A percentile compares a stretch with the other conserved stretches of the same genome.
phyloP scores from a whole-genome alignment of 2,113 vertebrate species.

The Misgurnus mizolepis region DNA sequence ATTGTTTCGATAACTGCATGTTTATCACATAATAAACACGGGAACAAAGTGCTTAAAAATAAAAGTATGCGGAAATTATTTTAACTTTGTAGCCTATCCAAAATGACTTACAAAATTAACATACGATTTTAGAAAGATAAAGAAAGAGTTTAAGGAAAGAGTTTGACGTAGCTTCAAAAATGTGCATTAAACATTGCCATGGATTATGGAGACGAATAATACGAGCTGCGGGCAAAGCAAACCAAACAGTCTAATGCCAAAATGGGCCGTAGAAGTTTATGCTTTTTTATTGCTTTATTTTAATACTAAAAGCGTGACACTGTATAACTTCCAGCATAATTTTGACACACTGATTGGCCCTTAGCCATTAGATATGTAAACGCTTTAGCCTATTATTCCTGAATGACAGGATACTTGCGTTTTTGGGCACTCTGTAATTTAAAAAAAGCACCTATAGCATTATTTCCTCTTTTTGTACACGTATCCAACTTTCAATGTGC shows the following conservation, averaged over 20 bases:
- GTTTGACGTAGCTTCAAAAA: too few species aligned
- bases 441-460: conserved; percentile 79
- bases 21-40: conserved; percentile 33
- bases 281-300: conserved; percentile 65
- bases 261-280: not conserved
- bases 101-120: not conserved
- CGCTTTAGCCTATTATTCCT: conserved; percentile 83
- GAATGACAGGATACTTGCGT: conserved; percentile 83
- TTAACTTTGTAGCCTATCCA: not conserved
- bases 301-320: conserved; percentile 85
- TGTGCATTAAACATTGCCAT: too few species aligned
- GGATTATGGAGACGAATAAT: too few species aligned
- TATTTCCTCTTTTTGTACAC: conserved; percentile 74
- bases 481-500: conserved; percentile 82
- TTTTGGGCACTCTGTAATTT: conserved; percentile 89
- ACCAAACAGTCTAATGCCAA: not conserved
- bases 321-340: conserved; percentile 86
- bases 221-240: not conserved
- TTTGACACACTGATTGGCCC: conserved; percentile 84
- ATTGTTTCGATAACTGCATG: conserved; percentile 30
- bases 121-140: too few species aligned
- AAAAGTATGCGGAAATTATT: conserved; percentile 22
- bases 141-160: too few species aligned
- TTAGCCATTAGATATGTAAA: conserved; percentile 90
- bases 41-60: conserved; percentile 19